Evolutionary conservation across 2,888 invertebrate genomes (phyloP).

Genomic region (Synergus itoensis): DNA sequence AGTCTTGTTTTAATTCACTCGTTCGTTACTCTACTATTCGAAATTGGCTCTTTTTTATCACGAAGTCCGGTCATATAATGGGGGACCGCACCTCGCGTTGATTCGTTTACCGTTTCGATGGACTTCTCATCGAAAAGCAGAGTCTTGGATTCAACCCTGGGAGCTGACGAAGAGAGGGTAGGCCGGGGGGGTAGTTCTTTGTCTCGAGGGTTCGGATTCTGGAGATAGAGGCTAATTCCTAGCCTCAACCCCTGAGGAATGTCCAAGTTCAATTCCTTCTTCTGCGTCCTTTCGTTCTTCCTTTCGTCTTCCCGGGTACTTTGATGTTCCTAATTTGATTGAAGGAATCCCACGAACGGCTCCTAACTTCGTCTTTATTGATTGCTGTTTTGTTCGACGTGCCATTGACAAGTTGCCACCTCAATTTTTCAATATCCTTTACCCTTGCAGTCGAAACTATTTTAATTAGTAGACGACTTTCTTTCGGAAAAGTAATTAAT

Average conservation of each 20-base stretch:
- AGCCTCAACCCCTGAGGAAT: slow-evolving; percentile 72
- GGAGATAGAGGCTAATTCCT: slow-evolving; percentile 77
- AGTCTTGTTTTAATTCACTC: background rate
- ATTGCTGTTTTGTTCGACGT: slow-evolving; percentile 73
- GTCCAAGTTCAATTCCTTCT: slow-evolving; percentile 56
- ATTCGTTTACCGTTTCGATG: slow-evolving; percentile 15
- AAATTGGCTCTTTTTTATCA: background rate
- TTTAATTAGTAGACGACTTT: slow-evolving; percentile 15
- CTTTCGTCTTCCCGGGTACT: slow-evolving; percentile 71
- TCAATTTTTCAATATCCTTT: slow-evolving; percentile 13
- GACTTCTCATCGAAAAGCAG: slow-evolving; percentile 37
- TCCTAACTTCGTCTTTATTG: slow-evolving; percentile 75
- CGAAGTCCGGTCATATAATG: background rate
- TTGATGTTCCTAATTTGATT: slow-evolving; percentile 78
- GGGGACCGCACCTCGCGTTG: background rate
- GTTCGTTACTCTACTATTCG: background rate
- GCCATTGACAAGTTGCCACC: slow-evolving; percentile 31
- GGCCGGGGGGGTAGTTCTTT: slow-evolving; percentile 62
- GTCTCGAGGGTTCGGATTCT: slow-evolving; percentile 74
- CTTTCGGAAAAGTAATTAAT: too few relatives aligned
- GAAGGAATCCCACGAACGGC: slow-evolving; percentile 76
- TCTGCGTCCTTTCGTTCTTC: slow-evolving; percentile 63
- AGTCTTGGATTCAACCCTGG: slow-evolving; percentile 26
- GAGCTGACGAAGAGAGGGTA: slow-evolving; percentile 47
- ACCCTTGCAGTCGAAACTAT: background rate